Base-by-base conservation (phyloP, 2,888 invertebrate genomes). In the Synanthedon vespiformis region DNA sequence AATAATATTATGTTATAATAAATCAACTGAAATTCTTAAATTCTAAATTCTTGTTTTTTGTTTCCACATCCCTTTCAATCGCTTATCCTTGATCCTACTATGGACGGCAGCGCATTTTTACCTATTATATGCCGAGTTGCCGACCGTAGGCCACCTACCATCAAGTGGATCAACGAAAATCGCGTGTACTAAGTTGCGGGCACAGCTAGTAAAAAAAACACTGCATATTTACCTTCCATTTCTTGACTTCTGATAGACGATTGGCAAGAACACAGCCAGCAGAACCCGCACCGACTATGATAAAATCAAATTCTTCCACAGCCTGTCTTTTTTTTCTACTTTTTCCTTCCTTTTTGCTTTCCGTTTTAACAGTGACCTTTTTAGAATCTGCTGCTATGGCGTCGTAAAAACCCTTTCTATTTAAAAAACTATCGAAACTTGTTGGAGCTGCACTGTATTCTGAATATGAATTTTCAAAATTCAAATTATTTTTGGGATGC, bases 211-310 rank as follows among this genome's bases (percentile, higher is more conserved):
- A 13, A 50, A 51, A 34, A 34, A 34, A 34, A 3, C 34, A 34
- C 34, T 34, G 34, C 34, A n/a, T 12, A 70, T 85, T 77, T 59
- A 90, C 90, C 81, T 80, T 89, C 91, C 90, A 90, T 58, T 89
- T 76, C 53, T 88, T 82, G 1, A 90, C 81, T 81, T 91, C 91
- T 2, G 90, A 86, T 1, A 92, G 72, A 12, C 92, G 81, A 71
- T 90, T 92, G 0, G 92, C 92, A 14, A 92, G 65, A 34, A 92
- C 92, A 65, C 92, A 91, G 0, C 92, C 92, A 0, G 92, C 92
- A 5, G 91, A 91, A 1, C 92, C 92, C 1, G 90, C 92, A 14
- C 92, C 92, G 41, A 92, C 89, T 51, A 91, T 77, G 53, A 91
- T 89, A 59, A 91, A 93, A 62, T 91, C 92, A 64, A 77, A 90